Evolutionary conservation across 2,888 invertebrate species (phyloP).

Genomic region (Nysson spinosus): DNA sequence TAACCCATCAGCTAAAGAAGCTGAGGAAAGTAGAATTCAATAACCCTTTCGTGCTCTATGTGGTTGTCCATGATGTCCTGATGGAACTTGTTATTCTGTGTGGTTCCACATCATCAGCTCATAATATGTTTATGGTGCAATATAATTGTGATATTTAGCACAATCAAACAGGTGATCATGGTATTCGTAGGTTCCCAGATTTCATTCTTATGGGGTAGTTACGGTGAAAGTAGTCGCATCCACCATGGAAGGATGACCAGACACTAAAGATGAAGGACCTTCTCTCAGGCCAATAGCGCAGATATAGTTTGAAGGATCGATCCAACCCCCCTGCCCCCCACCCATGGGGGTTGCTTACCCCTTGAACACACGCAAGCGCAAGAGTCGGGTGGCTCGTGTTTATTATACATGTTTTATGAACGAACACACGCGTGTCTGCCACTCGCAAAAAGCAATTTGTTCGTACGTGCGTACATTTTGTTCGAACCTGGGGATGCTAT

Average conservation of each 20-base stretch:
- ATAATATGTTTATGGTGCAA: too few relatives aligned
- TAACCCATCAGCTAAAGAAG: conserved; percentile 27
- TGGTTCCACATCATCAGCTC: too few relatives aligned
- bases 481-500: not conserved
- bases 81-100: too few relatives aligned
- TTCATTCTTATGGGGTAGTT: too few relatives aligned
- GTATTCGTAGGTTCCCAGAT: too few relatives aligned
- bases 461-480: conserved; percentile 20
- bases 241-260: conserved; percentile 38
- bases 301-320: conserved; percentile 60
- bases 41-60: too few relatives aligned
- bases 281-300: conserved; percentile 26
- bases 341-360: conserved; percentile 20
- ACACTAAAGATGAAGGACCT: conserved; percentile 42
- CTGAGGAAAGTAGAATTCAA: conserved; percentile 44
- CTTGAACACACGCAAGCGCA: conserved; percentile 57
- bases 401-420: conserved; percentile 66
- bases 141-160: too few relatives aligned
- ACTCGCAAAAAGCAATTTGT: conserved; percentile 35
- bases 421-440: conserved; percentile 24
- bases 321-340: conserved; percentile 38
- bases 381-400: conserved; percentile 53
- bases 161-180: too few relatives aligned
- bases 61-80: too few relatives aligned
- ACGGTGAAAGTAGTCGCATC: conserved; percentile 14